These are phyloP conservation scores for Prunella strophiata DNA, from an alignment of 2,797 vertebrate species.

Conservation along the genomic window DNA sequence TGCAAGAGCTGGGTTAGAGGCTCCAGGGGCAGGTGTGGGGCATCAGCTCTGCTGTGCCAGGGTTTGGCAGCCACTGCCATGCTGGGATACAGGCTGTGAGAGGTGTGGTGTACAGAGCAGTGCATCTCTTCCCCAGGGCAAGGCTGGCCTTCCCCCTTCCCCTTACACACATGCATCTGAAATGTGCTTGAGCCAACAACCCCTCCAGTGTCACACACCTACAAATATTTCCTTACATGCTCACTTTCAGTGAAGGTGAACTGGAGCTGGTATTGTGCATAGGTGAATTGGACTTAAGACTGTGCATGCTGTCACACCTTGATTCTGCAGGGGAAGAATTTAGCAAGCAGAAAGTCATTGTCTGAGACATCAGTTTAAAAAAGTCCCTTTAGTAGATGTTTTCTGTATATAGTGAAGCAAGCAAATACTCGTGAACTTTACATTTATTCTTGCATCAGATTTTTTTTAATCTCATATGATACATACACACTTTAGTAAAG, in stretches of 20 bases:
- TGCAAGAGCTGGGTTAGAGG: neutral
- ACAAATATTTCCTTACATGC: neutral
- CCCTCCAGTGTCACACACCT: neutral
- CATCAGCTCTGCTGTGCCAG: neutral
- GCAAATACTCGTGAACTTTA: neutral
- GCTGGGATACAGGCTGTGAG: neutral
- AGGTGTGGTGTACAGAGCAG: too few species aligned
- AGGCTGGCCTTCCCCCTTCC: fast-evolving
- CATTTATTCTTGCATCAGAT: neutral
- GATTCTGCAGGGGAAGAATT: neutral
- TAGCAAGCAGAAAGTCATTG: neutral
- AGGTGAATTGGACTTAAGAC: neutral
- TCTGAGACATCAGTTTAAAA: neutral
- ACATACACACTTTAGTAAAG: neutral
- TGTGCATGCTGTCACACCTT: fast-evolving
- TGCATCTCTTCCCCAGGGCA: neutral
- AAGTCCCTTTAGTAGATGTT: neutral
- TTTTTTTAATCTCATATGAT: neutral
- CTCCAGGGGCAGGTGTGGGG: neutral
- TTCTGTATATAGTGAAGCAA: neutral
- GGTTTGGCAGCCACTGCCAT: neutral
- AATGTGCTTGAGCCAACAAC: neutral
- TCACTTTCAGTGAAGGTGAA: neutral
- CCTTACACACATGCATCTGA: neutral
- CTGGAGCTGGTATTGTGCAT: neutral